Percentiles rank a stretch among this genome's conserved stretches.
These are phyloP conservation scores for Gallinago undulata DNA, from an alignment of 2,113 vertebrate species.

Conservation along the genomic window DNA sequence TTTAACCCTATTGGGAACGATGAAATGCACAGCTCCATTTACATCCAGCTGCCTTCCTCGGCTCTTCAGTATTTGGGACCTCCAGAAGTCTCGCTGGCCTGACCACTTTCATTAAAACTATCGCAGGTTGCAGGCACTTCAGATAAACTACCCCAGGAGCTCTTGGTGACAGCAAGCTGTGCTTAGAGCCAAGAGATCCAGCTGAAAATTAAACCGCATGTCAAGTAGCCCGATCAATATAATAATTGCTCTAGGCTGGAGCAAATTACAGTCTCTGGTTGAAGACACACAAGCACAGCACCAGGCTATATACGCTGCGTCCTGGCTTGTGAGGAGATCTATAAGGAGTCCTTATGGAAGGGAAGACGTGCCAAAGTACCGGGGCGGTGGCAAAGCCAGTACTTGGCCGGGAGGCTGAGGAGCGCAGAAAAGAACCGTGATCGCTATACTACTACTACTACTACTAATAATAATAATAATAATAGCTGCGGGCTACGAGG, in stretches of 20 bases:
- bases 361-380: not conserved
- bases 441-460: too few relatives aligned
- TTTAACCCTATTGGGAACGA: not conserved
- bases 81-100: not conserved
- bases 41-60: not conserved
- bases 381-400: not conserved
- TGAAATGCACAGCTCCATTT: not conserved
- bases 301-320: not conserved
- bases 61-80: not conserved
- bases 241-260: slow-evolving; percentile 52
- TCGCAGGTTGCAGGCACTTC: not conserved
- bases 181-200: not conserved
- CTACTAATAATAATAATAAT: too few relatives aligned
- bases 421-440: not conserved
- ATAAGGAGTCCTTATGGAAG: not conserved
- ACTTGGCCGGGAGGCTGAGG: not conserved
- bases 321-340: not conserved
- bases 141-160: slow-evolving; percentile 18
- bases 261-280: slow-evolving; percentile 15
- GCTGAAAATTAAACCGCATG: slow-evolving; percentile 57
- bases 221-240: slow-evolving; percentile 42
- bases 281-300: not conserved
- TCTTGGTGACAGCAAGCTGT: not conserved
- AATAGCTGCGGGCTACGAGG: not conserved
- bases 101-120: not conserved